phyloP scores from a whole-genome alignment of 2,113 vertebrate genomes.

The Campylorhamphus procurvoides region DNA sequence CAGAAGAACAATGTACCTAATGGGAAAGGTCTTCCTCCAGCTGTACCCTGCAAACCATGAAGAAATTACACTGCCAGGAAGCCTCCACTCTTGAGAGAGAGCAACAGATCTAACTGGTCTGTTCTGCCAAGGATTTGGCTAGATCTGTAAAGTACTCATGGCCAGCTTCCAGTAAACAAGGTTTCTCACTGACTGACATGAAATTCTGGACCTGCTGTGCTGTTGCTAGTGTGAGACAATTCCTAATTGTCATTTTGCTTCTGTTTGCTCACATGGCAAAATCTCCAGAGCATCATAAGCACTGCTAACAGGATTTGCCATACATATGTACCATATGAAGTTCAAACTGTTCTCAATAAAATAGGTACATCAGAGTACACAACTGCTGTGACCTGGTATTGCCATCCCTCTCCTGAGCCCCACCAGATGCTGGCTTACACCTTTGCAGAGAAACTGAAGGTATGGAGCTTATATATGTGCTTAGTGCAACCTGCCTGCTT shows the following conservation, averaged over 20 bases:
- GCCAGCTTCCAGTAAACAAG: conserved; percentile 44
- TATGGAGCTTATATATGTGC: background rate
- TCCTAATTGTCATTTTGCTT: conserved; percentile 54
- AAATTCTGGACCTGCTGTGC: conserved; percentile 41
- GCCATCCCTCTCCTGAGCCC: background rate
- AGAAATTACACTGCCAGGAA: background rate
- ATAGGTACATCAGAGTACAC: background rate
- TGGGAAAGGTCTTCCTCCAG: background rate
- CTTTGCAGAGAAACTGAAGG: background rate
- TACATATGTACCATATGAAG: background rate
- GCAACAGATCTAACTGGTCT: conserved; percentile 40
- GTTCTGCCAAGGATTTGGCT: conserved; percentile 42
- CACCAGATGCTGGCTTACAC: background rate
- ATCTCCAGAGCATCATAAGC: background rate
- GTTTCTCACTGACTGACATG: conserved; percentile 44
- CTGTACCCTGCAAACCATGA: background rate
- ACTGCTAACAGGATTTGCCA: background rate
- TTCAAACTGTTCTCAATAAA: conserved; percentile 9
- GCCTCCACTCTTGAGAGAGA: background rate
- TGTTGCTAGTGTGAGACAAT: conserved; percentile 33
- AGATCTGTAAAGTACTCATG: background rate
- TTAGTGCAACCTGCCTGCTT: background rate
- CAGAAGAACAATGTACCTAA: background rate
- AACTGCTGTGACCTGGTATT: background rate
- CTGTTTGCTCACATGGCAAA: conserved; percentile 9